phyloP scores from a whole-genome alignment of 2,113 vertebrate species.

The Bostrychus sinensis region DNA sequence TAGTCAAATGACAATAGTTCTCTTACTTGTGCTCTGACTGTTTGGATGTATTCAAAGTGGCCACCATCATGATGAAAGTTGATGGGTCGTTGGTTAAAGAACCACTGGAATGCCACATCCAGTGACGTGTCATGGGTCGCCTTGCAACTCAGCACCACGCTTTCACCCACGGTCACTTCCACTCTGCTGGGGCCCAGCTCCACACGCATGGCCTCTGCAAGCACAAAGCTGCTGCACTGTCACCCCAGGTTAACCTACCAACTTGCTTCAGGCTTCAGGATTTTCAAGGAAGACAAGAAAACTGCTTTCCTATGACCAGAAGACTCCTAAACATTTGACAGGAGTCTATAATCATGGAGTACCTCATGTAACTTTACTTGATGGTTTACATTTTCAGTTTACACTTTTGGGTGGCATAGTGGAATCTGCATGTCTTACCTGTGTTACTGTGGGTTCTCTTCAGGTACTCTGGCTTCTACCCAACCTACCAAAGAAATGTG shows the following conservation, averaged over 20 bases:
- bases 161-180: conserved; percentile 95
- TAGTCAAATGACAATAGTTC: conserved; percentile 4
- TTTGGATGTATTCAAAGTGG: conserved; percentile 96
- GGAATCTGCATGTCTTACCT: no score
- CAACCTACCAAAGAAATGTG: no score
- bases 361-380: no score
- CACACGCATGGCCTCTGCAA: conserved; percentile 92
- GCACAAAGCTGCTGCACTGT: conserved; percentile 71
- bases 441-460: no score
- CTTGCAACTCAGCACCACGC: conserved; percentile 93
- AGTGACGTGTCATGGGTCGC: conserved; percentile 89
- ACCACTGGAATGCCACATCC: conserved; percentile 92
- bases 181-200: conserved; percentile 88
- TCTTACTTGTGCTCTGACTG: conserved; percentile 86
- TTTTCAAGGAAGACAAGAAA: neutral
- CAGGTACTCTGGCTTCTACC: no score
- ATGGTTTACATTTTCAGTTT: no score
- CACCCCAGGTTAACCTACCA: conserved; percentile 64
- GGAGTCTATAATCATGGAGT: no score
- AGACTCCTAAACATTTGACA: no score
- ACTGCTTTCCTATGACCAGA: no score
- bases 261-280: conserved; percentile 26
- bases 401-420: no score
- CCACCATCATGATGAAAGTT: conserved; percentile 88
- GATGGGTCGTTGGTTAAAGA: conserved; percentile 88